These are phyloP conservation scores for Zapornia atra DNA, from an alignment of 2,113 vertebrate genomes.

Conservation along the genomic window DNA sequence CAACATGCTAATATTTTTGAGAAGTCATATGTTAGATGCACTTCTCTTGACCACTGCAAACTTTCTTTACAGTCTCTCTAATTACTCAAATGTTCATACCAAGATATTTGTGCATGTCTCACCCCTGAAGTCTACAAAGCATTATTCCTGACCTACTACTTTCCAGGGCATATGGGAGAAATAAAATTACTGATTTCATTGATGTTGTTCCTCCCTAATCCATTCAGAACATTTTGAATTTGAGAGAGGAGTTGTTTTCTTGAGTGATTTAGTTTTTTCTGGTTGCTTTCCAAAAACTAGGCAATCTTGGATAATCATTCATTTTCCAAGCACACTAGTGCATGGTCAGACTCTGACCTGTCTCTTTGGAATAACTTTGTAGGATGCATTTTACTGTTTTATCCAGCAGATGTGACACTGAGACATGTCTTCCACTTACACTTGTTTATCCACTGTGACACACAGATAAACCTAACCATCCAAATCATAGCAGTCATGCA, in stretches of 20 bases:
- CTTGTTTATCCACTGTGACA: not conserved
- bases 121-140: not conserved
- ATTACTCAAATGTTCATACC: not conserved
- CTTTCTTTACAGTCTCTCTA: not conserved
- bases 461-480: not conserved
- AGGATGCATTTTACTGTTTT: constrained; percentile 2
- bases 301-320: constrained; percentile 28
- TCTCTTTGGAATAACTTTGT: not conserved
- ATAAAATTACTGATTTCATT: constrained; percentile 23
- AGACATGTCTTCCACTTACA: not conserved
- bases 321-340: constrained; percentile 47
- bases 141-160: constrained; percentile 17
- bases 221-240: constrained; percentile 52
- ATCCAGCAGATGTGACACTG: not conserved
- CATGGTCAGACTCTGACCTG: constrained; percentile 48
- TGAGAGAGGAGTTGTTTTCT: constrained; percentile 51
- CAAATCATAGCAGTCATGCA: not conserved
- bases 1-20: not conserved
- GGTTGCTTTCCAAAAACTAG: constrained; percentile 52
- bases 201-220: constrained; percentile 35
- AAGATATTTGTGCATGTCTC: rapidly evolving
- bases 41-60: not conserved
- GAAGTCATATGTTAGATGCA: not conserved
- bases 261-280: constrained; percentile 56
- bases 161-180: constrained; percentile 42